A percentile compares a stretch with the other conserved stretches of the same genome.
Evolutionary conservation across 37 sponge, comb jelly and placozoan genomes (phyloP).

Genomic region (Oopsacas minuta): DNA sequence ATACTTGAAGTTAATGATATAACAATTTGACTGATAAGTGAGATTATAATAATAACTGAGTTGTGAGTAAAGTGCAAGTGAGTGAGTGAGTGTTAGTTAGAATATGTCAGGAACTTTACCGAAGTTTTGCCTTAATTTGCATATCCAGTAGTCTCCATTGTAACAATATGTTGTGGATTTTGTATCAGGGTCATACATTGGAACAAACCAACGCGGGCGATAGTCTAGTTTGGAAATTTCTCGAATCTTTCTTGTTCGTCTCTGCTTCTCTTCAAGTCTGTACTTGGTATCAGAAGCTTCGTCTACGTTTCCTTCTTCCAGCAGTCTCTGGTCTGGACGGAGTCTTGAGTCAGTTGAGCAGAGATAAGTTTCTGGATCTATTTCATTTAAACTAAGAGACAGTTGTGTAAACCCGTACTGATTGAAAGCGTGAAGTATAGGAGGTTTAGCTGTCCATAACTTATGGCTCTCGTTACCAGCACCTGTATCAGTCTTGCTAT

Average conservation of each 20-base stretch:
- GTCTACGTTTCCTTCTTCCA: slow-evolving; percentile 74
- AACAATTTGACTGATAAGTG: too few relatives aligned
- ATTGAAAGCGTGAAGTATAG: slow-evolving; percentile 38
- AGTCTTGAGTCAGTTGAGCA: slow-evolving; percentile 78
- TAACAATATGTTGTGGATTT: slow-evolving; percentile 38
- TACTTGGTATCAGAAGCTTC: slow-evolving; percentile 62
- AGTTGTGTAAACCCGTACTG: slow-evolving; percentile 84
- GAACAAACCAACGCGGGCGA: slow-evolving; percentile 42
- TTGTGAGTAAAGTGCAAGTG: too few relatives aligned
- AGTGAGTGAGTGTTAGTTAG: slow-evolving; percentile 31
- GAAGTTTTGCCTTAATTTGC: slow-evolving; percentile 48
- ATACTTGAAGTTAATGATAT: too few relatives aligned
- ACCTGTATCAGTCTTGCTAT: not conserved
- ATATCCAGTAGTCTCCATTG: slow-evolving; percentile 67
- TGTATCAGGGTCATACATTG: slow-evolving; percentile 54
- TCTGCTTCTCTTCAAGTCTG: slow-evolving; percentile 88
- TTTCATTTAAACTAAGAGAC: slow-evolving; percentile 68
- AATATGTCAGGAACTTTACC: slow-evolving; percentile 50
- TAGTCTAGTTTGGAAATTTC: slow-evolving; percentile 22
- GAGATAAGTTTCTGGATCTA: slow-evolving; percentile 27
- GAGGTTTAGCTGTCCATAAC: slow-evolving; percentile 41
- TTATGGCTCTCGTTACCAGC: slow-evolving; percentile 32
- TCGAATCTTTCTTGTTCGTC: slow-evolving; percentile 43
- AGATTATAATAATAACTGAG: too few relatives aligned
- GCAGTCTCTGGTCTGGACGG: slow-evolving; percentile 69